Conservation (phyloP, 2,113 vertebrate genomes). For the Tetrax tetrax region DNA sequence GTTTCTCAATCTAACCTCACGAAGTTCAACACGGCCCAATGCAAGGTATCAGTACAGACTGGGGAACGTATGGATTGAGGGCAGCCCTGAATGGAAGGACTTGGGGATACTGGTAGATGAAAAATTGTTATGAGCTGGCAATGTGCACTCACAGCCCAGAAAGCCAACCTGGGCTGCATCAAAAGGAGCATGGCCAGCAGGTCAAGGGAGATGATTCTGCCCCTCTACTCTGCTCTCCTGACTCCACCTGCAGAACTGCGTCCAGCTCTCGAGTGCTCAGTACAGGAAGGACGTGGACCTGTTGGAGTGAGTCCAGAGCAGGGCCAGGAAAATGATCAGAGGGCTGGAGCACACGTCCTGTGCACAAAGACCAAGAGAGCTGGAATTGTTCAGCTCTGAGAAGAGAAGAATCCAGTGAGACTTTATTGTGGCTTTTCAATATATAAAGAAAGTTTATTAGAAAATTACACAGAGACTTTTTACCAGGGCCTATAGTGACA, state of each 20-base stretch:
- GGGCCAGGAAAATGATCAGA: background rate
- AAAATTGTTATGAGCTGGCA: background rate
- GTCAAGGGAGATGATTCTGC: rapidly evolving
- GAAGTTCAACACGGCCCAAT: background rate
- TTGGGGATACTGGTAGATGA: background rate
- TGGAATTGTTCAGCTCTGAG: no score
- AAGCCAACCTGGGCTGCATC: background rate
- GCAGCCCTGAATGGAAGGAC: background rate
- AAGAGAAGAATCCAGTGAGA: no score
- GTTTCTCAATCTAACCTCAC: background rate
- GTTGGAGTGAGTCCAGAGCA: background rate
- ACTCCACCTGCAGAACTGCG: rapidly evolving
- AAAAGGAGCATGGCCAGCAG: background rate
- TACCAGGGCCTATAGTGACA: background rate
- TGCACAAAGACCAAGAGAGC: background rate
- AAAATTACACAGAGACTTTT: background rate
- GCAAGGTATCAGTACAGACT: background rate
- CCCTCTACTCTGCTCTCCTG: background rate
- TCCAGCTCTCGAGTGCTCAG: background rate
- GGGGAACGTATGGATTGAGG: no score
- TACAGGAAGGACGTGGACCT: background rate
- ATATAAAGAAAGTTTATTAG: background rate
- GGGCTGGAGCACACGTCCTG: background rate
- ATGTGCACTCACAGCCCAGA: no score
- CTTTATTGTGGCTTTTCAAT: background rate